Evolutionary conservation across 2,797 vertebrate genomes (phyloP), one percentile per base, ranked within the genome.

Genomic region (Brotula barbata): DNA sequence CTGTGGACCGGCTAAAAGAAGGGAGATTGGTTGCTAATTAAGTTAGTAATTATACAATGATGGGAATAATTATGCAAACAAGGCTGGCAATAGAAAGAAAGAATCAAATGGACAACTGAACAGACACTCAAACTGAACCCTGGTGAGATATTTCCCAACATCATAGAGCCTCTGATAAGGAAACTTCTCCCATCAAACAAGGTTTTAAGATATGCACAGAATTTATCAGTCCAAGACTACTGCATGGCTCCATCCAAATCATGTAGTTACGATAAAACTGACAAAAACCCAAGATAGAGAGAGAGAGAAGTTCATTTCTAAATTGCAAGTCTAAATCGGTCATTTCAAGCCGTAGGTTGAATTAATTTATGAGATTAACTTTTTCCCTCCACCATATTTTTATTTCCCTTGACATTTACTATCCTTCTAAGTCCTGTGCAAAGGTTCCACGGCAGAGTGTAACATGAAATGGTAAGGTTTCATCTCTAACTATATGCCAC

Each of bases 241-340:
- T 85, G 83, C 84, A 80, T 73, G 75, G 74, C 80, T 81, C 70
- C 79, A 71, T 85, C 82, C 85, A 81, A 83, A 89, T 86, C 85
- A 83, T 75, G 64, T 25, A 78, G 78, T 73, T 73, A 57, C 56
- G 77, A 88, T 88, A 88, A 87, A 85, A 87, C 69, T 86, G 85
- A 89, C 85, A 85, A 81, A 83, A 88, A 84, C 44, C 56, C 47
- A 45, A 87, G 83, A 90, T 84, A 81, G 67, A 80, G 56, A 37
- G 25, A 28, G 78, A 74, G 73, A 77, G 77, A 83, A 85, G 86
- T 89, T 87, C 63, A 80, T 86, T 88, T 88, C 77, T 75, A 83
- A 87, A 89, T 84, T 87, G 77, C 77, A 85, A 75, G 78, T 87
- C 83, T 89, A 91, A 91, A 89, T 88, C 81, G 89, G 89, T 89